phyloP scores from a whole-genome alignment of 2,113 vertebrate genomes.

The Anser brachyrhynchus region DNA sequence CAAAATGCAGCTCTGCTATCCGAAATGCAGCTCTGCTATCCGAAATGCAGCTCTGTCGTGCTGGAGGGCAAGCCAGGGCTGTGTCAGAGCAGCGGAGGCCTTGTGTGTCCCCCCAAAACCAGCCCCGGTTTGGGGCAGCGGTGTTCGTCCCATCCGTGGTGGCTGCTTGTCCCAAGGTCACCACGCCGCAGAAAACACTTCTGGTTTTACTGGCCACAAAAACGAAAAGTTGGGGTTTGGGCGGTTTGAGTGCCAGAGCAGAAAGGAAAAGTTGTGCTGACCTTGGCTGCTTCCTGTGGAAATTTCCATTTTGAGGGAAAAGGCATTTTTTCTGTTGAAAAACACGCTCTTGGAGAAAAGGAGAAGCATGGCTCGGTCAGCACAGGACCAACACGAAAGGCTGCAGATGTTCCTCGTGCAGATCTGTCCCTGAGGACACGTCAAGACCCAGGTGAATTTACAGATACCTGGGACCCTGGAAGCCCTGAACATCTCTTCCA shows the following conservation, averaged over 20 bases:
- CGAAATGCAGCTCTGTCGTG: background rate
- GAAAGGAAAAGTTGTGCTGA: background rate
- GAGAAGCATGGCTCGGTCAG: background rate
- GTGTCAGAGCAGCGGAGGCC: too few species aligned
- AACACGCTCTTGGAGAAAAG: background rate
- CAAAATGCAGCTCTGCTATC: too few species aligned
- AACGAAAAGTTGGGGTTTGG: background rate
- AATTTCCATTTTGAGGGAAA: background rate
- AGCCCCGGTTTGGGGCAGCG: too few species aligned
- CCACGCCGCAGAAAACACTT: background rate
- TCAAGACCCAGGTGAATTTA: rapidly evolving
- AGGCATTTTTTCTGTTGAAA: background rate
- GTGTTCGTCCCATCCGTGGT: too few species aligned
- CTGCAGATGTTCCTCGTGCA: background rate
- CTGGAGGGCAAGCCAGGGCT: background rate
- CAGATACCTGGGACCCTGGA: background rate
- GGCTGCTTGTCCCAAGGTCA: background rate
- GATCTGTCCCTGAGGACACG: background rate
- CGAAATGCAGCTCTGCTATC: too few species aligned
- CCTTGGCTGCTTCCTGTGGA: background rate
- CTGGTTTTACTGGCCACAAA: background rate
- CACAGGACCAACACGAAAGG: background rate
- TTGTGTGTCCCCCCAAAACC: too few species aligned
- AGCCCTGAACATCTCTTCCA: background rate
- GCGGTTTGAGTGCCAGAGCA: background rate